Base-by-base conservation (phyloP, 1,140 invertebrate species). In the Saccostrea cuccullata region DNA sequence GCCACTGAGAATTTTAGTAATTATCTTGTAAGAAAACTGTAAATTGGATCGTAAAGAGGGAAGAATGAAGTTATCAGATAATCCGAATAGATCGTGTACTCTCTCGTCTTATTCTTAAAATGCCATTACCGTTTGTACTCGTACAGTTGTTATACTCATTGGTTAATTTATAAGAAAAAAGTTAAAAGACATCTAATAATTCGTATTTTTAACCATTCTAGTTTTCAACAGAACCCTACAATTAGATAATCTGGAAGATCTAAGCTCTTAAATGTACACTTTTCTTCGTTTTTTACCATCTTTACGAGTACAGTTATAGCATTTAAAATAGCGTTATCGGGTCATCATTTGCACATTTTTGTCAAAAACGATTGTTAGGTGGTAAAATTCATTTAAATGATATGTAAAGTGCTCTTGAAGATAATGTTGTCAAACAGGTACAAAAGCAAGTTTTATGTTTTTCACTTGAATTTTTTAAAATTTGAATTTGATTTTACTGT, bases 351-450 rank as follows among this genome's bases (percentile, higher is more conserved):
- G 70, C 70, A 77, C 30, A 20, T 64, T 64, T 64, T 77, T 77
- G 70, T 12, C 30, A 77, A 77, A 77, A 30, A 26, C 30, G 58
- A 47, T 47, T 47, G 47, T 47, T 67, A n/a, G 23, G 13, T 36
- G 30, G 70, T 23, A 26, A 17, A 77, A 73, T 30, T 73, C 70
- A 73, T 36, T 73, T 26, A 77, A 77, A 77, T 36, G 70, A 77
- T 15, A 77, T 77, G 70, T 26, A 36, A 77, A 77, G 26, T 36
- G 15, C 12, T 77, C 9, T 36, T 77, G 11, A 77, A 17, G 1
- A 30, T 77, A 26, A 30, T 77, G 70, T 77, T 77, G 70, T 77
- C 70, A 77, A 77, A 36, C 70, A 36, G 26, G 70, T 77, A 77
- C 26, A 26, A 5, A 3, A 5, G 15, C 23, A 77, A 30, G 58